Conservation (phyloP, 23 tunicate genomes). For the Ascidia mentula region DNA sequence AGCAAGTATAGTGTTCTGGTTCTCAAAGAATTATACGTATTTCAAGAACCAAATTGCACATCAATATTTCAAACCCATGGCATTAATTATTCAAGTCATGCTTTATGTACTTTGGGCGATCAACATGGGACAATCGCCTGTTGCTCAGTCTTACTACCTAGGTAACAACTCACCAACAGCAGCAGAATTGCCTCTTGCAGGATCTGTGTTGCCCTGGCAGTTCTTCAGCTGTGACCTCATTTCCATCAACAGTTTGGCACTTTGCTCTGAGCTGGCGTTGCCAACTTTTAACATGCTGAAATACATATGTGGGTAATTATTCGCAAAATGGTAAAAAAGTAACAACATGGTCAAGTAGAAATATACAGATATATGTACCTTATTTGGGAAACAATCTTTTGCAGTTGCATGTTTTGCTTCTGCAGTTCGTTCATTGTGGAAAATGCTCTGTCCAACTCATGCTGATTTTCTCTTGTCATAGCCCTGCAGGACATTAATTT, state of each 20-base stretch:
- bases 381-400: slow-evolving; percentile 28
- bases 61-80: background rate
- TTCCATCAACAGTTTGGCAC: background rate
- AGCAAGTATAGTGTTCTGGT: background rate
- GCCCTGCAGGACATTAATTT: background rate
- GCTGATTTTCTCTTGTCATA: background rate
- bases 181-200: background rate
- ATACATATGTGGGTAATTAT: too few relatives aligned
- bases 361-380: slow-evolving; percentile 17
- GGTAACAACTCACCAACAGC: background rate
- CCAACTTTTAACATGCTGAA: background rate
- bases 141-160: slow-evolving; percentile 7
- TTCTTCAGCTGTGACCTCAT: slow-evolving; percentile 6
- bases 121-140: background rate
- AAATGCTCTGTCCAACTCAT: slow-evolving; percentile 8
- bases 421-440: slow-evolving; percentile 32
- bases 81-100: background rate
- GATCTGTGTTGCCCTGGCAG: background rate
- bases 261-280: background rate
- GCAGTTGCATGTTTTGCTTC: slow-evolving; percentile 28
- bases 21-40: background rate
- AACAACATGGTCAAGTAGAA: background rate
- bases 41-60: background rate
- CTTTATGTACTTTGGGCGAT: slow-evolving; percentile 2
- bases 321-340: background rate